phyloP scores from a whole-genome alignment of 2,888 invertebrate species.

The Ornithoptera priamus region DNA sequence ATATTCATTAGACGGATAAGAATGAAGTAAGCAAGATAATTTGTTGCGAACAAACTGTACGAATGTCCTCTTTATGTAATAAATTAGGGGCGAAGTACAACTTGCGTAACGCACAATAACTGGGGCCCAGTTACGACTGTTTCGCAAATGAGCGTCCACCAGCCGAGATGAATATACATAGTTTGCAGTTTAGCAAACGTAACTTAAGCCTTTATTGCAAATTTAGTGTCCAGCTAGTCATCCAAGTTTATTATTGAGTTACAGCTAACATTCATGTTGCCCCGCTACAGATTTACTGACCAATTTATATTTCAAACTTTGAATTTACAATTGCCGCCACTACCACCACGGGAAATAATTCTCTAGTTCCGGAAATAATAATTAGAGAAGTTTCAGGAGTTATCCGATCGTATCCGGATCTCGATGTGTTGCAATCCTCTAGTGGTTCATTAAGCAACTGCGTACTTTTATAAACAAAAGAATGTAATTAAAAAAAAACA shows the following conservation, averaged over 20 bases:
- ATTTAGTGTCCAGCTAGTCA: constrained; percentile 25
- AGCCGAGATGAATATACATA: constrained; percentile 25
- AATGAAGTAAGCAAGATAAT: constrained; percentile 5
- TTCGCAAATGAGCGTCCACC: constrained; percentile 26
- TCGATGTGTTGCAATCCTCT: no score
- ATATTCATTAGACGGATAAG: constrained; percentile 6
- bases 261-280: constrained; percentile 21
- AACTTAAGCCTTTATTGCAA: constrained; percentile 28
- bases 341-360: not conserved
- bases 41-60: constrained; percentile 9
- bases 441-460: no score
- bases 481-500: no score
- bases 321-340: constrained; percentile 19
- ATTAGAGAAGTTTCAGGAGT: constrained; percentile 5
- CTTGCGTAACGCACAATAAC: constrained; percentile 27
- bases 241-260: constrained; percentile 29
- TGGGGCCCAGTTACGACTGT: constrained; percentile 16
- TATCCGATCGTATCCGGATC: not conserved
- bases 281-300: constrained; percentile 12
- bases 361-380: constrained; percentile 7
- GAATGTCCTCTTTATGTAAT: constrained; percentile 19
- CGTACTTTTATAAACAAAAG: no score
- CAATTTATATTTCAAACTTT: constrained; percentile 18
- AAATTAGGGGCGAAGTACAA: constrained; percentile 20
- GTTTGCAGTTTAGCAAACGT: constrained; percentile 25